Base-by-base conservation (phyloP, 2,113 vertebrate species). In the Chrysochloris asiatica region DNA sequence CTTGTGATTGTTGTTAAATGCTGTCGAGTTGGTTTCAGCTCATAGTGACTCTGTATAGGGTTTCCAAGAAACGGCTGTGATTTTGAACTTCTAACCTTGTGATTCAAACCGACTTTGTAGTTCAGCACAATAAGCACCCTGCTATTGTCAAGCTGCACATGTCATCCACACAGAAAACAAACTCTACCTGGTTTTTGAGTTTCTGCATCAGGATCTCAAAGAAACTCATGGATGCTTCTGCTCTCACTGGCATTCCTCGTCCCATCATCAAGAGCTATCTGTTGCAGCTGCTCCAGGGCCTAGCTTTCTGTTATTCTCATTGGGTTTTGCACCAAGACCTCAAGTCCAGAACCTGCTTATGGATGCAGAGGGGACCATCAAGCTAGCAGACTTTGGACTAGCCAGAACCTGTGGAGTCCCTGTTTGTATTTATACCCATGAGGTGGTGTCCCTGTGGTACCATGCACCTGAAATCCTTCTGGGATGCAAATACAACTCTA, bases 81-180 rank as follows among this genome's bases (percentile, higher is more conserved):
- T n/a, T n/a, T n/a, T n/a, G n/a, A n/a, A n/a, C n/a, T n/a, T n/a
- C n/a, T n/a, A n/a, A n/a, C n/a, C n/a, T n/a, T n/a, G n/a, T n/a
- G n/a, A n/a, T n/a, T n/a, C n/a, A n/a, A n/a, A n/a, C n/a, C n/a
- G n/a, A n/a, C n/a, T n/a, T n/a, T n/a, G n/a, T n/a, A n/a, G n/a
- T n/a, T n/a, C n/a, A n/a, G n/a, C n/a, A n/a, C n/a, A n/a, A n/a
- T n/a, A 99, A 98, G 92, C 99, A 99, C 75, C 98, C 99, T 79
- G 99, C 99, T 92, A 99, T 99, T 86, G 99, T 99, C 97, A 99
- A 99, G 94, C 96, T 99, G 81, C 98, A 38, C 99, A 99, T 82
- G 99, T 99, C 87, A 99, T 99, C 97, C 99, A 99, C 97, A 99
- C 99, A 0, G 99, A 99, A 97, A 99, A 99, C 97, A 99, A 99